Evolutionary conservation across 37 sponge, comb jelly and placozoan species (phyloP).

Genomic region (Axinella damicornis): DNA sequence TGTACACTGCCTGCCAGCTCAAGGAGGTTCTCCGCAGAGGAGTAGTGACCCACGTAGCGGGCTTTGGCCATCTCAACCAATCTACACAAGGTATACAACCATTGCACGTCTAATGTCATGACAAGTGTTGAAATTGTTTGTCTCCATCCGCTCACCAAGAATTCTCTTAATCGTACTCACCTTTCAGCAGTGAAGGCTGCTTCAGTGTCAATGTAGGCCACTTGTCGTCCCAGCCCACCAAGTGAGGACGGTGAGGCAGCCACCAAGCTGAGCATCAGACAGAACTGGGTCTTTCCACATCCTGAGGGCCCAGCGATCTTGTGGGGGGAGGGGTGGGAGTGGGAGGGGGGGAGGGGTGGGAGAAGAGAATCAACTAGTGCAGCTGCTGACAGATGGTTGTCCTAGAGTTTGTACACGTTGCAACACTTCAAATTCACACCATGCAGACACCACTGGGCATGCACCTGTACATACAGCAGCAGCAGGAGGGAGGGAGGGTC

Average conservation of each 20-base stretch:
- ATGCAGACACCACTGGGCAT: no score
- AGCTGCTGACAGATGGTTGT: no score
- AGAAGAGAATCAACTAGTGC: neutral
- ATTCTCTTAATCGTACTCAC: neutral
- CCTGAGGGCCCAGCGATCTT: constrained; percentile 86
- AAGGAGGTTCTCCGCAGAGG: neutral
- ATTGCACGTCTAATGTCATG: no score
- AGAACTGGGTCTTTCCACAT: constrained; percentile 90
- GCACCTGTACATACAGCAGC: no score
- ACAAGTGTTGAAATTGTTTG: no score
- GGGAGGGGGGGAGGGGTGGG: neutral
- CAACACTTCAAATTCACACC: no score
- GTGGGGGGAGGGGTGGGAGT: no score
- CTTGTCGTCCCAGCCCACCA: constrained; percentile 47
- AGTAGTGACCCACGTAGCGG: constrained; percentile 30
- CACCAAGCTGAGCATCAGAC: constrained; percentile 51
- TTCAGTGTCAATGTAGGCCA: constrained; percentile 85
- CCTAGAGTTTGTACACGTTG: no score
- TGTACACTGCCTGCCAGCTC: constrained; percentile 36
- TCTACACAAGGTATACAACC: constrained; percentile 40
- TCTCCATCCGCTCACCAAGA: no score
- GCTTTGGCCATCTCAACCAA: constrained; percentile 68
- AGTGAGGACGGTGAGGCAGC: constrained; percentile 36
- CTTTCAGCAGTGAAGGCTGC: constrained; percentile 75
- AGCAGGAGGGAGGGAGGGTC: no score